phyloP scores from a whole-genome alignment of 2,113 vertebrate genomes.

The Steatornis caripensis region DNA sequence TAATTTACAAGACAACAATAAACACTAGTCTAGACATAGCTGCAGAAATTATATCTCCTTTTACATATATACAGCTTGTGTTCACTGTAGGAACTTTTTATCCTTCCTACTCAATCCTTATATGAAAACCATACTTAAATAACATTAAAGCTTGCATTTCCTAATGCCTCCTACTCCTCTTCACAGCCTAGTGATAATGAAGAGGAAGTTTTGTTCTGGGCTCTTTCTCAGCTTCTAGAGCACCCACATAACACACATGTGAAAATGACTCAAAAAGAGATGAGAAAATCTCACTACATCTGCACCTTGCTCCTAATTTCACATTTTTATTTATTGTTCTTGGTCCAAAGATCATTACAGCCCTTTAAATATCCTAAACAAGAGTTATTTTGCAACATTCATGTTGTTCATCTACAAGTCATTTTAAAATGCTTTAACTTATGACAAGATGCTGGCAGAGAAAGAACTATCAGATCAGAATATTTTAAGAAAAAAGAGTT shows the following conservation, averaged over 20 bases:
- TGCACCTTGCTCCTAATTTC: not conserved
- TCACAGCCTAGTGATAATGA: not conserved
- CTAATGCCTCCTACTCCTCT: not conserved
- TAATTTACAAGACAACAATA: not conserved
- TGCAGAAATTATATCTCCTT: not conserved
- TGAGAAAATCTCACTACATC: not conserved
- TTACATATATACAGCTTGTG: not conserved
- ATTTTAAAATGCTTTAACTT: not conserved
- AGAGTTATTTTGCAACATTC: not conserved
- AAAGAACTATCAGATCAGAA: not conserved
- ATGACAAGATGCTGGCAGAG: not conserved
- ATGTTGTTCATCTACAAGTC: not conserved
- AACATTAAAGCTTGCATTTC: not conserved
- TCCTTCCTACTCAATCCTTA: not conserved
- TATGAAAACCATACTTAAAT: not conserved
- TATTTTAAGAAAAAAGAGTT: not conserved
- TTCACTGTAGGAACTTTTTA: not conserved
- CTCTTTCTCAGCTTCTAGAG: not conserved
- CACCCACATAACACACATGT: not conserved
- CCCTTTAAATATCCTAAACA: not conserved
- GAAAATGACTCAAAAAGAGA: conserved; percentile 28
- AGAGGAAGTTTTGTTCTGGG: not conserved
- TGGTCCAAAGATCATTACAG: not conserved
- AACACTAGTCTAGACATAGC: not conserved
- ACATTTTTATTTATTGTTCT: not conserved